A percentile compares a stretch with the other conserved stretches of the same genome.
These are phyloP conservation scores for Oostethus manadensis DNA, from an alignment of 2,113 vertebrate species.

Conservation along the genomic window DNA sequence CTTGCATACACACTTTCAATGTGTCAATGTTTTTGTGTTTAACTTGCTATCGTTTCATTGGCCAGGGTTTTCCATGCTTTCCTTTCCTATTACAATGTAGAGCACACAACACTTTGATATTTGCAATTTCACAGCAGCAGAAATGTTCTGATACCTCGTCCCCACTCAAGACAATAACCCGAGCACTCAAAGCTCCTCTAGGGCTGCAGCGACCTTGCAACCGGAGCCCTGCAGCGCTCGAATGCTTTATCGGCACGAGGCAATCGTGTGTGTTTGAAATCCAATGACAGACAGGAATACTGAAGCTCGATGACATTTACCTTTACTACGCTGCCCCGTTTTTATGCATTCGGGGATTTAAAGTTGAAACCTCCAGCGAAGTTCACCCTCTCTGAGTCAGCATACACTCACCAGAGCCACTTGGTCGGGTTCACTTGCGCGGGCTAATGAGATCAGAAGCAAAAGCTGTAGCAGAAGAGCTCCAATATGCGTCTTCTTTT, in stretches of 20 bases:
- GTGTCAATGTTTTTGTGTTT: too few species aligned
- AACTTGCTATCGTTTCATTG: too few species aligned
- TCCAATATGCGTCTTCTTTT: background rate
- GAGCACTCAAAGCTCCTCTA: conserved; percentile 23
- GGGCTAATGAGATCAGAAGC: background rate
- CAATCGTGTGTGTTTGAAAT: conserved; percentile 65
- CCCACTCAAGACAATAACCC: conserved; percentile 16
- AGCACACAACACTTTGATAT: background rate
- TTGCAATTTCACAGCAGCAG: conserved; percentile 1
- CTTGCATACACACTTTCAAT: too few species aligned
- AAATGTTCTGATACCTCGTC: conserved; percentile 13
- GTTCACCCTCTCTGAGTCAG: conserved; percentile 36
- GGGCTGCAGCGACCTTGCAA: conserved; percentile 39
- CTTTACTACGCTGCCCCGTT: conserved; percentile 48
- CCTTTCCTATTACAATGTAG: background rate
- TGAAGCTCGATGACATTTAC: conserved; percentile 71
- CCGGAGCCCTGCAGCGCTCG: conserved; percentile 31
- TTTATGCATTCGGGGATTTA: conserved; percentile 48
- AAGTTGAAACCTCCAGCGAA: conserved; percentile 37
- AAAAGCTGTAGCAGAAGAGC: background rate
- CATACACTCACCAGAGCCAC: background rate
- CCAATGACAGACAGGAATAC: conserved; percentile 65
- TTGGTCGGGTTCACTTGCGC: background rate
- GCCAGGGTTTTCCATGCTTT: background rate
- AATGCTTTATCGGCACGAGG: conserved; percentile 48